Conservation (phyloP, 2,888 invertebrate genomes). For the Fabriciana adippe region DNA sequence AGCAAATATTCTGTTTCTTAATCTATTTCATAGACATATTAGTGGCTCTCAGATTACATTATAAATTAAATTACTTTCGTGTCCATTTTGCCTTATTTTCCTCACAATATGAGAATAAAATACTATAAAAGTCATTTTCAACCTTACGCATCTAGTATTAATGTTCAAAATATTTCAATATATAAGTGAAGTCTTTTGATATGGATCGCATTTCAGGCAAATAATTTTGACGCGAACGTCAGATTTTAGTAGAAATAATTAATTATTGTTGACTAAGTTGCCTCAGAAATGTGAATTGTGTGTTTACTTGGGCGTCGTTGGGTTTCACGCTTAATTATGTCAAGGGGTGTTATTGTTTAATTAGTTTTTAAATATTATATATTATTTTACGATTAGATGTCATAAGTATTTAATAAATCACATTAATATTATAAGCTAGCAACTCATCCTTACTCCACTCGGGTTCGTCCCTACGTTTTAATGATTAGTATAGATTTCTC, state of each 20-base stretch:
- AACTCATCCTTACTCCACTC: no score
- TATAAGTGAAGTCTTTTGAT: constrained; percentile 16
- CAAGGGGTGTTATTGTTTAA: background rate
- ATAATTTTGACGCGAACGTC: constrained; percentile 38
- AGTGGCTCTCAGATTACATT: constrained; percentile 28
- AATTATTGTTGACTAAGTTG: constrained; percentile 36
- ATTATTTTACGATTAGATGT: no score
- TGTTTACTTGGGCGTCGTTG: constrained; percentile 26
- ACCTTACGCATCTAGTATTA: background rate
- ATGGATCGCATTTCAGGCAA: constrained; percentile 28
- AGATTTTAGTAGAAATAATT: constrained; percentile 40
- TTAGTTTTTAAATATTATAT: no score
- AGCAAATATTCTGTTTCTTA: constrained; percentile 9
- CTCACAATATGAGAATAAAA: constrained; percentile 5
- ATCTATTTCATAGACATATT: constrained; percentile 32
- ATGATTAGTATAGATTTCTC: no score
- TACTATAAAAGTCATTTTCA: background rate
- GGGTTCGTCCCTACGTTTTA: no score
- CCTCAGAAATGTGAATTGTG: constrained; percentile 28
- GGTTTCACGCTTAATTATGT: constrained; percentile 17
- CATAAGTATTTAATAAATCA: no score
- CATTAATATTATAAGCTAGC: no score
- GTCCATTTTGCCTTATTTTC: constrained; percentile 32
- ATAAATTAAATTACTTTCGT: constrained; percentile 35
- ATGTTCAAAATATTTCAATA: background rate